Evolutionary conservation across 2,888 invertebrate genomes (phyloP).

Genomic region (Alviniconcha strummeri): DNA sequence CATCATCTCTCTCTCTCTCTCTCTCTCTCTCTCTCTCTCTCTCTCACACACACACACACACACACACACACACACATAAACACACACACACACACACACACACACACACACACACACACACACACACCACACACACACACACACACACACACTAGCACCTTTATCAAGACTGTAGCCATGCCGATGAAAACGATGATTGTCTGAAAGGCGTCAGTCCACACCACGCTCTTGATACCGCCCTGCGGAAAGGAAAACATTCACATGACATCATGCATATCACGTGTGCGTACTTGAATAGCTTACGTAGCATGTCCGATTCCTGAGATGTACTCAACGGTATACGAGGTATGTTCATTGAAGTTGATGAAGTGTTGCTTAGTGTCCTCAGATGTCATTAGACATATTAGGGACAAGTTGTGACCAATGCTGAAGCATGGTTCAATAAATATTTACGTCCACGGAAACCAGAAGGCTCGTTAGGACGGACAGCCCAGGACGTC

Average conservation of each 20-base stretch:
- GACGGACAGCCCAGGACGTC: no score
- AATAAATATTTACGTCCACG: no score
- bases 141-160: conserved; percentile 16
- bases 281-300: no score
- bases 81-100: not conserved
- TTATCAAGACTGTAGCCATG: conserved; percentile 32
- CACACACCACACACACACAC: not conserved
- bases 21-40: not conserved
- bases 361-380: no score
- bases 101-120: not conserved
- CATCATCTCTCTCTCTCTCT: not conserved
- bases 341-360: no score
- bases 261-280: no score
- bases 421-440: no score
- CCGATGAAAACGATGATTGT: conserved; percentile 41
- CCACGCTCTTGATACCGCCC: conserved; percentile 42
- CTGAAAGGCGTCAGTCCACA: conserved; percentile 46
- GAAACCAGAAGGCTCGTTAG: no score
- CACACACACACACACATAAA: not conserved
- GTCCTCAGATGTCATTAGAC: no score
- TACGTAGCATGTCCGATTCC: no score
- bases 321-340: no score
- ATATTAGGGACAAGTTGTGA: no score
- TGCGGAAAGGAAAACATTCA: not conserved
- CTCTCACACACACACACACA: not conserved